Evolutionary conservation across 2,888 invertebrate genomes (phyloP).

Genomic region (Scelioninae gen. 1): DNA sequence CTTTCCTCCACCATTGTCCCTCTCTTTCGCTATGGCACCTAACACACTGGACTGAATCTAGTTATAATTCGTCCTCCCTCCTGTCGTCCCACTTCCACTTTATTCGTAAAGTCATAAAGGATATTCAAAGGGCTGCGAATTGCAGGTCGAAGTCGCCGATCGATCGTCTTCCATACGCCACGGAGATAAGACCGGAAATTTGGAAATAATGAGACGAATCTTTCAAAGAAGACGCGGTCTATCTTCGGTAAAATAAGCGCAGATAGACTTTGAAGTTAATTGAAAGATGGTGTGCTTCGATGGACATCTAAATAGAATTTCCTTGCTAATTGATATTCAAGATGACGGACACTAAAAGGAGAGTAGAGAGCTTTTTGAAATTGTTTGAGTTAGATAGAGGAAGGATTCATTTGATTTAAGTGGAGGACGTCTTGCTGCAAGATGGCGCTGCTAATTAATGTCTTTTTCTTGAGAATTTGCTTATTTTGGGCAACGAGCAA

Average conservation of each 20-base stretch:
- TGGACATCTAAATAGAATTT: conserved; percentile 50
- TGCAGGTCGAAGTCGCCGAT: conserved; percentile 33
- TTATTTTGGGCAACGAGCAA: too few relatives aligned
- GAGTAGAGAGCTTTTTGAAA: too few relatives aligned
- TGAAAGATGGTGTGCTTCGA: conserved; percentile 46
- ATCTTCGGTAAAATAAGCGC: conserved; percentile 31
- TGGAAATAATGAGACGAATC: conserved; percentile 32
- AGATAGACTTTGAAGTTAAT: conserved; percentile 46
- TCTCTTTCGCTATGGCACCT: conserved; percentile 63
- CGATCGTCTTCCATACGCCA: conserved; percentile 26
- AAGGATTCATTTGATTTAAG: too few relatives aligned
- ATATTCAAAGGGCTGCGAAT: conserved; percentile 37
- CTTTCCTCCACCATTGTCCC: conserved; percentile 42
- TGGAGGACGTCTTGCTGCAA: too few relatives aligned
- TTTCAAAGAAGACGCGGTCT: conserved; percentile 27
- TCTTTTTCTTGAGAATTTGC: too few relatives aligned
- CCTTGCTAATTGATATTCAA: conserved; percentile 41
- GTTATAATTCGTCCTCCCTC: conserved; percentile 47
- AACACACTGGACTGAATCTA: conserved; percentile 54
- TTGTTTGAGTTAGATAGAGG: too few relatives aligned
- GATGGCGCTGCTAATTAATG: too few relatives aligned
- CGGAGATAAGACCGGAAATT: conserved; percentile 46
- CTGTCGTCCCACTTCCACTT: conserved; percentile 13
- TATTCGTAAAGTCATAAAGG: conserved; percentile 50
- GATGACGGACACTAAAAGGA: conserved; percentile 20